Conservation (phyloP, 1,140 invertebrate genomes). For the Limonius californicus region DNA sequence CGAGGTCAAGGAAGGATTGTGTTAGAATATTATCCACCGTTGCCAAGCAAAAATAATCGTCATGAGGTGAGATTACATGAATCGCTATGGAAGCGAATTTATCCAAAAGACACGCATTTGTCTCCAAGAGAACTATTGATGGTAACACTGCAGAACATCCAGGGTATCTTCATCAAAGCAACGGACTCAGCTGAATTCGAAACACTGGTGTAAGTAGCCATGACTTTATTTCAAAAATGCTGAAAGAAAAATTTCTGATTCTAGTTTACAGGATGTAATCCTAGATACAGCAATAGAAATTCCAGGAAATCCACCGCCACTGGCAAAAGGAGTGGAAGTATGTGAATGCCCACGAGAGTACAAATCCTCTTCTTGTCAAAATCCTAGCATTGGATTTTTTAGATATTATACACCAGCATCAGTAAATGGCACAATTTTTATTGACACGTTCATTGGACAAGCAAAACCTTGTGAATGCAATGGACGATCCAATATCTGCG, state of each 20-base stretch:
- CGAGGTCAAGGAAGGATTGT: slow-evolving; percentile 77
- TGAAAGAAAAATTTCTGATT: slow-evolving; percentile 16
- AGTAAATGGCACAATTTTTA: slow-evolving; percentile 49
- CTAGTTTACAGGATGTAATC: slow-evolving; percentile 71
- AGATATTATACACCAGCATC: slow-evolving; percentile 47
- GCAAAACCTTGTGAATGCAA: slow-evolving; percentile 80
- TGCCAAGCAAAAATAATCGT: slow-evolving; percentile 22
- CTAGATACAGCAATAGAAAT: slow-evolving; percentile 76
- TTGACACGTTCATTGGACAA: slow-evolving; percentile 74
- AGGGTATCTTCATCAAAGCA: slow-evolving; percentile 73
- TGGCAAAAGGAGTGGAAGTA: slow-evolving; percentile 81
- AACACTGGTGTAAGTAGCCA: neutral
- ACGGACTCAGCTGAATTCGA: slow-evolving; percentile 64
- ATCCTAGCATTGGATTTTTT: slow-evolving; percentile 83
- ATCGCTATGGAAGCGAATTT: slow-evolving; percentile 52
- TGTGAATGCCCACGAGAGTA: slow-evolving; percentile 82
- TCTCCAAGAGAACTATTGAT: slow-evolving; percentile 60
- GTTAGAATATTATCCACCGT: slow-evolving; percentile 38
- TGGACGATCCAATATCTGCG: slow-evolving; percentile 71
- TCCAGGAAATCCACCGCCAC: slow-evolving; percentile 56
- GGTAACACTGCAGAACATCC: slow-evolving; percentile 83
- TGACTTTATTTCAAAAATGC: slow-evolving; percentile 23
- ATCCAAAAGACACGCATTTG: neutral
- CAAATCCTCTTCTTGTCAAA: slow-evolving; percentile 78
- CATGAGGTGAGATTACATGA: slow-evolving; percentile 57